Conservation (phyloP, 2,113 vertebrate species). For the Tapirus terrestris region DNA sequence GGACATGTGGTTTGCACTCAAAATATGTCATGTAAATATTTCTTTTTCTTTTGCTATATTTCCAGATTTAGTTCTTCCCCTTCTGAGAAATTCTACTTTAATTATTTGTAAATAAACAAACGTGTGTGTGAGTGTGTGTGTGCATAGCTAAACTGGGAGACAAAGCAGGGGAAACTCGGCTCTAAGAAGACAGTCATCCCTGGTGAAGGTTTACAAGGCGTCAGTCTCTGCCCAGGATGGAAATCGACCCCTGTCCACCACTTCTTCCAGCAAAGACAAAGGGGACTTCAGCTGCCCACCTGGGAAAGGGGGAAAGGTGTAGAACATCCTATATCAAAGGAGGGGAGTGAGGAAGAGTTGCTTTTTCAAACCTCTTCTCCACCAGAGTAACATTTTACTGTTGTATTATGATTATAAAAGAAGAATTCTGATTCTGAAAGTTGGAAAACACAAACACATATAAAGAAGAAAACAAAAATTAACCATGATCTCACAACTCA, state of each 20-base stretch:
- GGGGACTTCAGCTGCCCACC: background rate
- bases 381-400: background rate
- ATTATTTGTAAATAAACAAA: background rate
- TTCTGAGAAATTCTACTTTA: conserved; percentile 34
- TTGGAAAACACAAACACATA: background rate
- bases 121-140: background rate
- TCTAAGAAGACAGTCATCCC: background rate
- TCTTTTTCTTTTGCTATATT: conserved; percentile 39
- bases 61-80: background rate
- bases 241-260: background rate
- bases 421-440: background rate
- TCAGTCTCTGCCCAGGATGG: background rate
- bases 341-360: background rate
- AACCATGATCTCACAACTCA: background rate
- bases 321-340: background rate
- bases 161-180: background rate
- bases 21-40: conserved; percentile 7
- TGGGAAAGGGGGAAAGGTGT: background rate
- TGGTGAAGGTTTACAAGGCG: background rate
- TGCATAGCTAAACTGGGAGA: background rate
- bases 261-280: background rate
- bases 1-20: background rate
- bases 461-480: conserved; percentile 5
- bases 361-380: background rate
- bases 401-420: background rate